phyloP scores from a whole-genome alignment of 2,797 vertebrate genomes.

The Toxotes lorentzi region DNA sequence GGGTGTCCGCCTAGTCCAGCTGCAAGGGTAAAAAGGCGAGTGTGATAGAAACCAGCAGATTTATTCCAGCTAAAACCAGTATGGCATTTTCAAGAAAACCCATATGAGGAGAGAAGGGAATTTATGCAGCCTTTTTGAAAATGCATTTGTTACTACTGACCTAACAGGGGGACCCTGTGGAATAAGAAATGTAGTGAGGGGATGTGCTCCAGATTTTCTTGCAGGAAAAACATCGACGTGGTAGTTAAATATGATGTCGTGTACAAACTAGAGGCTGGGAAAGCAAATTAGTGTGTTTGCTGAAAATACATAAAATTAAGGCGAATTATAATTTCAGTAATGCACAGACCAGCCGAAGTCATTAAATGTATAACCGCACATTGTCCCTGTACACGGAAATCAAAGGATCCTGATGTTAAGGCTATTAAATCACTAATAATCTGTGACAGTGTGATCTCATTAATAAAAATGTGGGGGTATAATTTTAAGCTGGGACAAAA shows the following conservation, averaged over 20 bases:
- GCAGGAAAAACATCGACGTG: constrained; percentile 55
- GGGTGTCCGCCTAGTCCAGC: constrained; percentile 89
- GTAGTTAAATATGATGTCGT: constrained; percentile 53
- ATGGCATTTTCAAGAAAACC: constrained; percentile 72
- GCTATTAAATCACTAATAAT: constrained; percentile 92
- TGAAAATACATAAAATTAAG: constrained; percentile 49
- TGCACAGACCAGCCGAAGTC: constrained; percentile 33
- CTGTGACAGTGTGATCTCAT: constrained; percentile 95
- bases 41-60: constrained; percentile 81
- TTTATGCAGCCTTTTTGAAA: constrained; percentile 81
- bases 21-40: constrained; percentile 85
- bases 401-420: constrained; percentile 91
- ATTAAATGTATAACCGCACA: constrained; percentile 38
- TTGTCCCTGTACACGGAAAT: constrained; percentile 75
- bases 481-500: constrained; percentile 90
- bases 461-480: constrained; percentile 88
- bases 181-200: constrained; percentile 66
- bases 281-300: constrained; percentile 48
- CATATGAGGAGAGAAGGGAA: constrained; percentile 60
- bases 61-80: constrained; percentile 79
- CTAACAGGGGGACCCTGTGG: constrained; percentile 71
- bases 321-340: constrained; percentile 57
- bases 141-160: constrained; percentile 81
- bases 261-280: constrained; percentile 49
- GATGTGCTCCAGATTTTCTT: constrained; percentile 74